phyloP scores from a whole-genome alignment of 1,140 invertebrate species.

The Papilio aristodemus region DNA sequence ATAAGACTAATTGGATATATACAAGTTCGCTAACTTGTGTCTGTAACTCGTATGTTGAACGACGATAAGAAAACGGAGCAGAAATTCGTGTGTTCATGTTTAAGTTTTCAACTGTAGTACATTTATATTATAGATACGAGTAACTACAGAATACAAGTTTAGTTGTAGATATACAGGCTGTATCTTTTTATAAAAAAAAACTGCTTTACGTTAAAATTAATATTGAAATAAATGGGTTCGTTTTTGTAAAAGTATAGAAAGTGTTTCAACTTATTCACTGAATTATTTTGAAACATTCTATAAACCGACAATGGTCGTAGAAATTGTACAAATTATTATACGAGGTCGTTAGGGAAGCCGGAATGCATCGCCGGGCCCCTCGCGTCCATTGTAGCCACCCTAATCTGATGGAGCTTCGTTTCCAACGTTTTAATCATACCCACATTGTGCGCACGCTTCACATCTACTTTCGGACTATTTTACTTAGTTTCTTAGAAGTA shows the following conservation, averaged over 20 bases:
- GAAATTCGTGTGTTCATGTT: neutral
- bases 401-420: conserved; percentile 47
- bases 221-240: too few relatives aligned
- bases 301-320: conserved; percentile 25
- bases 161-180: neutral
- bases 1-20: neutral
- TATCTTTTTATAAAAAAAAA: too few relatives aligned
- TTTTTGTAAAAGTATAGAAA: neutral
- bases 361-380: conserved; percentile 28
- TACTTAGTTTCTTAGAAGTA: neutral
- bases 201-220: too few relatives aligned
- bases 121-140: neutral
- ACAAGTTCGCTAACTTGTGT: conserved; percentile 7
- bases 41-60: conserved; percentile 2
- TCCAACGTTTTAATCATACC: conserved; percentile 50
- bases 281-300: neutral
- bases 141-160: neutral
- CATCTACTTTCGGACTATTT: neutral
- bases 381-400: conserved; percentile 41
- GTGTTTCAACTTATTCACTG: conserved; percentile 1
- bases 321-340: conserved; percentile 27
- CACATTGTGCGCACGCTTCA: conserved; percentile 34
- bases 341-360: conserved; percentile 19
- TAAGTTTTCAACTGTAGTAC: conserved; percentile 1
- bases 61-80: conserved; percentile 12